A percentile compares a stretch with the other conserved stretches of the same genome.
Conservation (phyloP, 2,797 vertebrate species). For the Acrossocheilus wenchowensis region DNA sequence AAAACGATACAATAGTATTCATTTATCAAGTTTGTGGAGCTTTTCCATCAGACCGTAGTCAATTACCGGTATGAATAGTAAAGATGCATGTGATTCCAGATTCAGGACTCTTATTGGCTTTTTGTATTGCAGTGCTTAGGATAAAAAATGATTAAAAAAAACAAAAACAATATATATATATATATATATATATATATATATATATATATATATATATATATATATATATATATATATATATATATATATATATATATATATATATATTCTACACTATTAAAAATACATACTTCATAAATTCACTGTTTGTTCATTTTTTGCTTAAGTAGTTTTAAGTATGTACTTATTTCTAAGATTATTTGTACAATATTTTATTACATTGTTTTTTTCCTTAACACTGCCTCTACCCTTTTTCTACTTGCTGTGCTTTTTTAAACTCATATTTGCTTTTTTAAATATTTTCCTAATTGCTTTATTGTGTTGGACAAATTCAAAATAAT, state of each 20-base stretch:
- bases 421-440: background rate
- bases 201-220: too few species aligned
- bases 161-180: too few species aligned
- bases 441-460: background rate
- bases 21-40: constrained; percentile 57
- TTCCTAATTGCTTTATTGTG: background rate
- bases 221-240: too few species aligned
- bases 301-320: background rate
- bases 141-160: background rate
- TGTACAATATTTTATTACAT: background rate
- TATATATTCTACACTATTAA: background rate
- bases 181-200: too few species aligned
- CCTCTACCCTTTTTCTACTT: background rate
- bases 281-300: background rate
- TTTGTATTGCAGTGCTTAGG: background rate
- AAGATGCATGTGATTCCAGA: constrained; percentile 40
- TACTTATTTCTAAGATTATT: background rate
- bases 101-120: constrained; percentile 3
- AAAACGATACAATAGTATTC: constrained; percentile 58
- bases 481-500: background rate
- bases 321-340: background rate
- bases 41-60: constrained; percentile 56
- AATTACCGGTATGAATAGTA: constrained; percentile 56
- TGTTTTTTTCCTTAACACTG: background rate
- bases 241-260: too few species aligned